Evolutionary conservation across 2,797 vertebrate genomes (phyloP).

Genomic region (Schizopygopsis malacanthus): DNA sequence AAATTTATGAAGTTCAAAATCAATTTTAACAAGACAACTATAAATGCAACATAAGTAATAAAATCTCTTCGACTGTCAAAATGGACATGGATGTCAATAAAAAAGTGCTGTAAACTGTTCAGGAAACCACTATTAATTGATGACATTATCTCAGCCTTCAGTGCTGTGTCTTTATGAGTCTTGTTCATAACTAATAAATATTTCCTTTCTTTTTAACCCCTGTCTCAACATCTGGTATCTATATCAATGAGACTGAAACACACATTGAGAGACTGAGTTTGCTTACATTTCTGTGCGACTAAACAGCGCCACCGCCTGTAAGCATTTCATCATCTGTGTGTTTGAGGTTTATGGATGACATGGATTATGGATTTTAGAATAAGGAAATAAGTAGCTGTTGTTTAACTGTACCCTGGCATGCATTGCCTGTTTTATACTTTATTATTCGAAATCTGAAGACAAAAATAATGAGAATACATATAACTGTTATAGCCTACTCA

Average conservation of each 20-base stretch:
- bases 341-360: background rate
- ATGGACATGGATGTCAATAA: too few species aligned
- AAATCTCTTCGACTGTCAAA: too few species aligned
- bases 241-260: background rate
- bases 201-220: background rate
- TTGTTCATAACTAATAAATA: too few species aligned
- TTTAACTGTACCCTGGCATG: background rate
- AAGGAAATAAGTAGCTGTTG: background rate
- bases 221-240: background rate
- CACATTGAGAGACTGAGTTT: background rate
- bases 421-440: background rate
- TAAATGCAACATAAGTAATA: background rate
- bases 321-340: background rate
- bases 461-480: background rate
- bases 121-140: background rate
- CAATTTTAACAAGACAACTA: background rate
- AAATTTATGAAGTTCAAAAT: background rate
- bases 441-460: background rate
- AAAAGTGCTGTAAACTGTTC: background rate
- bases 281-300: background rate
- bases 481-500: background rate
- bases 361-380: background rate
- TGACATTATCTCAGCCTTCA: background rate
- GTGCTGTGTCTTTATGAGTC: background rate
- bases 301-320: constrained; percentile 35